phyloP scores from a whole-genome alignment of 2,888 invertebrate genomes.

The Apamea crenata region DNA sequence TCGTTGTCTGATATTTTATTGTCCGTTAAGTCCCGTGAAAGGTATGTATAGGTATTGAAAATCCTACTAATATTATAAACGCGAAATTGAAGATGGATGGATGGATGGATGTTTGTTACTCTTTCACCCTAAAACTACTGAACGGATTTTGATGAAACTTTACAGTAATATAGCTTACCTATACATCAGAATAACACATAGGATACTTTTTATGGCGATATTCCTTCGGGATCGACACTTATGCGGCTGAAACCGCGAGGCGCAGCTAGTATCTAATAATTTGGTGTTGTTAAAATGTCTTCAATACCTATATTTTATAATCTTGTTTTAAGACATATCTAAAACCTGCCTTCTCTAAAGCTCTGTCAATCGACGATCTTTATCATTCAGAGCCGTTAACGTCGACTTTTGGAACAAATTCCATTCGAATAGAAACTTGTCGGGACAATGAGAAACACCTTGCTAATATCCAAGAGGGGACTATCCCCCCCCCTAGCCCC shows the following conservation, averaged over 20 bases:
- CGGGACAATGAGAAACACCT: slow-evolving; percentile 79
- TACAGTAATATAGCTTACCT: too few relatives aligned
- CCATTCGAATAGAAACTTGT: slow-evolving; percentile 79
- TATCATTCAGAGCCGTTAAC: slow-evolving; percentile 83
- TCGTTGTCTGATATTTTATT: not conserved
- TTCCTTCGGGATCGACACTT: too few relatives aligned
- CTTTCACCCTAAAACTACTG: too few relatives aligned
- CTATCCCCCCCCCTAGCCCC: slow-evolving; percentile 35
- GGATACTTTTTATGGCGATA: too few relatives aligned
- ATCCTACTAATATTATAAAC: too few relatives aligned
- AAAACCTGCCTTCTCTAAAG: slow-evolving; percentile 32
- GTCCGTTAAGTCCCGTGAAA: not conserved
- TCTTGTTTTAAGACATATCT: not conserved
- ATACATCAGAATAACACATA: too few relatives aligned
- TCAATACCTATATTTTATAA: not conserved
- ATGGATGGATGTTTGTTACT: too few relatives aligned
- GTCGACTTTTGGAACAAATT: slow-evolving; percentile 82
- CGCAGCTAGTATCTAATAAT: not conserved
- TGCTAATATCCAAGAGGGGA: slow-evolving; percentile 71
- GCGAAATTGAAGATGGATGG: too few relatives aligned
- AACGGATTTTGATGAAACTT: too few relatives aligned
- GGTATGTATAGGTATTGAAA: not conserved
- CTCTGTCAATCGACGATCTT: slow-evolving; percentile 71
- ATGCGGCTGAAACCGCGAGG: too few relatives aligned
- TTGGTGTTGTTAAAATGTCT: not conserved